Evolutionary conservation across 2,888 invertebrate genomes (phyloP), one percentile per base, ranked within the genome.

Genomic region (Bombylius discolor): DNA sequence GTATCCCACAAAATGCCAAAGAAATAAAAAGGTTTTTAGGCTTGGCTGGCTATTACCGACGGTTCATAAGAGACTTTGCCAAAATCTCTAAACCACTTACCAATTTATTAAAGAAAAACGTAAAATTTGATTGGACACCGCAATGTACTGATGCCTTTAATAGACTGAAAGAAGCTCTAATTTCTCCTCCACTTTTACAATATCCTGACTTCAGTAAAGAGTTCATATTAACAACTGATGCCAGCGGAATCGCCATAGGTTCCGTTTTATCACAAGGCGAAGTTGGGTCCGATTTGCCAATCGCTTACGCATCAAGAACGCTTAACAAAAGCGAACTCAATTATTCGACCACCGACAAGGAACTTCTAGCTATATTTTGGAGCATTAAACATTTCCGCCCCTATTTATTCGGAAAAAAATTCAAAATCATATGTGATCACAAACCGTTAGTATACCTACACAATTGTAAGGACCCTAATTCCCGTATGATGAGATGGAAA

Each of bases 181-280:
- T 51, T 8, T 5, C 63, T 47, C 63, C 63, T 42, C 69, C 68
- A 0, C 59, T 72, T 9, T 49, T 73, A 31, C 62, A 67, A 54
- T 71, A 67, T 49, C 68, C 68, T 5, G 66, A 69, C 54, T 71
- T 70, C 52, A 50, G 56, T 0, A 56, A 64, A 57, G 53, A 60
- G 4, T 68, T 68, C 51, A 52, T 58, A 8, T 12, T 68, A 12
- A 64, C 66, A 1, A 64, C 64, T 1, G 67, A 68, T 48, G 67
- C 67, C 1, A 59, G 60, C 12, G 53, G 62, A 11, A 57, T n/a
- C 4, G 66, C 64, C 0, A 49, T 64, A 6, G 67, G 64, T 1
- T 58, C 53, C 3, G 61, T 68, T 9, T 48, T 67, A n/a, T 60
- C 60, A 4, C 67, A 67, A 39, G 49, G 49, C 12, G 49, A n/a